Evolutionary conservation across 2,797 vertebrate species (phyloP).

Genomic region (Sternarchorhynchus goeldii): DNA sequence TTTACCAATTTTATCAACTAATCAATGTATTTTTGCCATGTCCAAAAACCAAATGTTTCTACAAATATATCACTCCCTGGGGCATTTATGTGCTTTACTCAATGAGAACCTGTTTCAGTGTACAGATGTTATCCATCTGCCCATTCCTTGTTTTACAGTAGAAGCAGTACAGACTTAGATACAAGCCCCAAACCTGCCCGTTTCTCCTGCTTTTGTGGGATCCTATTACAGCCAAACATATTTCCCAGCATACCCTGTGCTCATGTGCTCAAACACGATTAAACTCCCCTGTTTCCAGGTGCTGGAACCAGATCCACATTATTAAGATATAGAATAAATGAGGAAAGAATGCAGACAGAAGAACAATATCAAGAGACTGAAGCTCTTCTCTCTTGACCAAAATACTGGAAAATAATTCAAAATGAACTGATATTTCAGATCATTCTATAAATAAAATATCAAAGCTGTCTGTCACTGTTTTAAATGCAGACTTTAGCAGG

Average conservation of each 20-base stretch:
- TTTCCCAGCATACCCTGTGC: constrained; percentile 33
- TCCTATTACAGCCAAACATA: constrained; percentile 31
- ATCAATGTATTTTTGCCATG: no score
- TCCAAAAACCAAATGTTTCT: no score
- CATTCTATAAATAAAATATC: background rate
- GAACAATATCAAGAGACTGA: background rate
- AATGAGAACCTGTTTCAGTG: no score
- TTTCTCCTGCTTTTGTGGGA: constrained; percentile 23
- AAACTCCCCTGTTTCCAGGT: constrained; percentile 36
- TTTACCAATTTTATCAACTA: no score
- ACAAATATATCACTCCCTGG: no score
- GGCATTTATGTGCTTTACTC: no score
- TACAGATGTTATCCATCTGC: background rate
- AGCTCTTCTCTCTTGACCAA: background rate
- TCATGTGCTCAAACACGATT: constrained; percentile 34
- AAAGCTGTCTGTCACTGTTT: background rate
- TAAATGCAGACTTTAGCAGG: background rate
- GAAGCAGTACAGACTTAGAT: constrained; percentile 11
- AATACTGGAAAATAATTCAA: background rate
- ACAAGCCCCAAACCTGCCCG: background rate
- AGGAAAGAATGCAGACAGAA: constrained; percentile 27
- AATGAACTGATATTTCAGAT: background rate
- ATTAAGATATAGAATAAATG: constrained; percentile 42
- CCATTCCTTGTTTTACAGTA: background rate
- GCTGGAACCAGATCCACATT: constrained; percentile 19